Conservation (phyloP, 2,113 vertebrate genomes). For the Phainopepla nitens region DNA sequence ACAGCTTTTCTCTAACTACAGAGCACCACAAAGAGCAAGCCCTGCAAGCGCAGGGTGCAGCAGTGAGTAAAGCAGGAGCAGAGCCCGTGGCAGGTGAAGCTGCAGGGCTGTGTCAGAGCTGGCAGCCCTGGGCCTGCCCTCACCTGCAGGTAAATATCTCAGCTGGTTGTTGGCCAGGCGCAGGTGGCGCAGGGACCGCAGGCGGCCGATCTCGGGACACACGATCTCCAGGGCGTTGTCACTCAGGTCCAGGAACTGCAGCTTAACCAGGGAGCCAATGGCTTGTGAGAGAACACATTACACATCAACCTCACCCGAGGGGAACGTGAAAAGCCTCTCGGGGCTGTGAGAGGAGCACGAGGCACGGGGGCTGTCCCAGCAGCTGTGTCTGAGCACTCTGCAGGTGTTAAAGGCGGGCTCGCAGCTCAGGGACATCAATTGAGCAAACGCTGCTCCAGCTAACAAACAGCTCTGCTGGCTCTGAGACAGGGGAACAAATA, state of each 20-base stretch:
- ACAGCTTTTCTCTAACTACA: background rate
- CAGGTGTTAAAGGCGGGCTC: background rate
- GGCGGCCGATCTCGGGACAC: conserved; percentile 91
- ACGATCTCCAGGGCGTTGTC: conserved; percentile 91
- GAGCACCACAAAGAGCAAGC: background rate
- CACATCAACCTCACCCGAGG: conserved; percentile 4
- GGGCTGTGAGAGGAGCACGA: background rate
- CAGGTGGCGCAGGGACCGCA: conserved; percentile 89
- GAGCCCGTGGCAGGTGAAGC: background rate
- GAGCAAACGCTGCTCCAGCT: background rate
- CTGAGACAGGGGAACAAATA: background rate
- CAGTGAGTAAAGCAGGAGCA: background rate
- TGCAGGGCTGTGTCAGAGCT: background rate
- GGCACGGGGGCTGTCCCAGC: background rate
- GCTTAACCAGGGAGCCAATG: conserved; percentile 87
- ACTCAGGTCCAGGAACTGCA: conserved; percentile 93
- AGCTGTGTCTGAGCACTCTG: background rate
- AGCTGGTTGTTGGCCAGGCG: conserved; percentile 92
- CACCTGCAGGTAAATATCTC: conserved; percentile 87
- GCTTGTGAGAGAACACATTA: conserved; percentile 74
- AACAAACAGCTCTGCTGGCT: background rate
- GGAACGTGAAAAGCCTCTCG: background rate
- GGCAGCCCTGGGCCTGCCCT: background rate
- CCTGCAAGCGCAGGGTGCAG: background rate
- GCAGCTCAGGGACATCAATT: background rate